A percentile compares a stretch with the other conserved stretches of the same genome.
Evolutionary conservation across 2,113 vertebrate species (phyloP).

Genomic region (Notarius quadriscutis): DNA sequence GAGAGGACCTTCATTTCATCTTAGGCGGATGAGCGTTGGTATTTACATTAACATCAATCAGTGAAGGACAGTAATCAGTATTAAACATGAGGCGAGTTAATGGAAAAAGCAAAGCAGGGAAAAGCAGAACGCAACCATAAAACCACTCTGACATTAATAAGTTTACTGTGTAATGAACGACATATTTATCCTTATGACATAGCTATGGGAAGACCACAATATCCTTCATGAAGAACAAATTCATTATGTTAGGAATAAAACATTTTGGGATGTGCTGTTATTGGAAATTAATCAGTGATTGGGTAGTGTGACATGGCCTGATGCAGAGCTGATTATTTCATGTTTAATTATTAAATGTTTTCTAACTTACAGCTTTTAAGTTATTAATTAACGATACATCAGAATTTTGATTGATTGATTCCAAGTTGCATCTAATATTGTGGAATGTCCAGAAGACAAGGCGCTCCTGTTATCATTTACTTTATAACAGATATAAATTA

Average conservation of each 20-base stretch:
- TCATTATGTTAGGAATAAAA: not conserved
- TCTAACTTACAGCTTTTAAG: not conserved
- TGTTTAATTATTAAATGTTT: not conserved
- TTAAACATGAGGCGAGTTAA: not conserved
- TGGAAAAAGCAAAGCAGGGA: slow-evolving; percentile 2
- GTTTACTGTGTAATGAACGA: slow-evolving; percentile 15
- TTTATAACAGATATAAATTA: not conserved
- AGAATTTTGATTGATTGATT: not conserved
- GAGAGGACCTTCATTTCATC: not conserved
- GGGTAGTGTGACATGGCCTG: not conserved
- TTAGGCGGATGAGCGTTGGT: not conserved
- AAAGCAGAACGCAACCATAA: not conserved
- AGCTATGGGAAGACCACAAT: not conserved
- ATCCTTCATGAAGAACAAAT: not conserved
- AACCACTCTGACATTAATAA: not conserved
- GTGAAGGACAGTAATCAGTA: slow-evolving; percentile 20
- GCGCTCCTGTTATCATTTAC: not conserved
- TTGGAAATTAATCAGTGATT: not conserved
- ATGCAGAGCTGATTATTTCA: not conserved
- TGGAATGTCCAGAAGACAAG: not conserved
- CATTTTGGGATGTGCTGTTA: not conserved
- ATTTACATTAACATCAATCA: slow-evolving; percentile 18
- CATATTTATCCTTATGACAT: not conserved
- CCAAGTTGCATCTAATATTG: not conserved
- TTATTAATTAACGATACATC: not conserved